Evolutionary conservation across 2,113 vertebrate genomes (phyloP).

Genomic region (Platichthys flesus): DNA sequence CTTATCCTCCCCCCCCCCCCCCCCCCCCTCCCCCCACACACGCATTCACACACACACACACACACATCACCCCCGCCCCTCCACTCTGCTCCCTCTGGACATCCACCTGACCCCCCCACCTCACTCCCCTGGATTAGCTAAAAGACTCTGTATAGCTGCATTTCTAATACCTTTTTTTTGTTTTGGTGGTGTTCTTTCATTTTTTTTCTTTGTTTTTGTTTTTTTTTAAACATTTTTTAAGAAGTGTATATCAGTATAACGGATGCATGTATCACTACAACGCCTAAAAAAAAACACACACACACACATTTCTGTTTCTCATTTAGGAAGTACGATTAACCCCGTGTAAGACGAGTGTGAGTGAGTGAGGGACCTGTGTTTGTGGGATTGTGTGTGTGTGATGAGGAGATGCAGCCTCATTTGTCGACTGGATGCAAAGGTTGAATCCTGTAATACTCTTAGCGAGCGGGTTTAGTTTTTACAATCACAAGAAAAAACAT

Average conservation of each 20-base stretch:
- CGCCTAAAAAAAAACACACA: constrained; percentile 68
- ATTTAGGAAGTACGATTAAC: constrained; percentile 78
- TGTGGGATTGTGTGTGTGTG: constrained; percentile 42
- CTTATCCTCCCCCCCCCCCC: constrained; percentile 71
- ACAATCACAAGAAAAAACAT: constrained; percentile 46
- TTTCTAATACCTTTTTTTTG: constrained; percentile 87
- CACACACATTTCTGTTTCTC: constrained; percentile 79
- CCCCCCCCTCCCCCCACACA: constrained; percentile 69
- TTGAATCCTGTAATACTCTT: constrained; percentile 9
- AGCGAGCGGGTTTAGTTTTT: constrained; percentile 10
- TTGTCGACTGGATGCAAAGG: neutral
- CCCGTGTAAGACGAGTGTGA: constrained; percentile 36
- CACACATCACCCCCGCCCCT: neutral
- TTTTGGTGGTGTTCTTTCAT: constrained; percentile 59
- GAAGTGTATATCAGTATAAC: constrained; percentile 81
- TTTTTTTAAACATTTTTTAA: constrained; percentile 81
- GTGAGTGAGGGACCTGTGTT: constrained; percentile 24
- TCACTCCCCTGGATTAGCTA: constrained; percentile 88
- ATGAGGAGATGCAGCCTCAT: constrained; percentile 40
- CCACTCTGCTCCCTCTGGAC: constrained; percentile 78
- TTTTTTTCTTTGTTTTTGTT: constrained; percentile 59
- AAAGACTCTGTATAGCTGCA: constrained; percentile 94
- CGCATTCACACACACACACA: neutral
- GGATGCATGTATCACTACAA: constrained; percentile 94
- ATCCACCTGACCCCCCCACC: constrained; percentile 84